phyloP scores from a whole-genome alignment of 2,888 invertebrate species.

The Campaea margaritaria region DNA sequence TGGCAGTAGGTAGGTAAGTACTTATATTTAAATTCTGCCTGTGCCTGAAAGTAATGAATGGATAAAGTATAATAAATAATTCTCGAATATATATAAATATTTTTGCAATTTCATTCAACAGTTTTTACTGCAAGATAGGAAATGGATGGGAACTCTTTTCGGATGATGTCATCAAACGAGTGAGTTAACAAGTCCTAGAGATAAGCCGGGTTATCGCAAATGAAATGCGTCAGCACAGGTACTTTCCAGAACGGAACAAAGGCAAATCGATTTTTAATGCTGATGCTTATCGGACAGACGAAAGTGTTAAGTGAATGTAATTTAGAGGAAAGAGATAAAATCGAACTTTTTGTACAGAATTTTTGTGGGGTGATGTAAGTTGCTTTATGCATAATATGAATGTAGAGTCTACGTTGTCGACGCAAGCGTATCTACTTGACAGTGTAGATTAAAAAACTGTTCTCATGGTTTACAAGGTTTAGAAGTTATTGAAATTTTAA shows the following conservation, averaged over 20 bases:
- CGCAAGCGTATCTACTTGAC: too few species aligned
- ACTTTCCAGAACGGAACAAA: conserved; percentile 54
- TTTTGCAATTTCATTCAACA: neutral
- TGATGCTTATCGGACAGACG: conserved; percentile 30
- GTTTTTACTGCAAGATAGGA: conserved; percentile 8
- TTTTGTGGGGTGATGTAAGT: neutral
- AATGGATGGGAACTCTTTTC: conserved; percentile 37
- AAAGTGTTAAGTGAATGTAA: conserved; percentile 37
- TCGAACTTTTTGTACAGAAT: neutral
- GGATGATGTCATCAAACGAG: conserved; percentile 65
- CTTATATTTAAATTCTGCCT: too few species aligned
- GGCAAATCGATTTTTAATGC: conserved; percentile 44
- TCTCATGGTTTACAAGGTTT: conserved; percentile 64
- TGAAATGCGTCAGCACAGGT: conserved; percentile 63
- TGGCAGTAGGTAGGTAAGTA: too few species aligned
- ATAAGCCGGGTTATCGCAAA: conserved; percentile 65
- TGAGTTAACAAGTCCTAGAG: conserved; percentile 60
- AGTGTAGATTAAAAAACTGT: conserved; percentile 30
- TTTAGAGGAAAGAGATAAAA: conserved; percentile 19
- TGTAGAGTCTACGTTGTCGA: too few species aligned
- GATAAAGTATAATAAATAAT: too few species aligned
- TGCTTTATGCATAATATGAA: conserved; percentile 2
- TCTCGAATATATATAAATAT: too few species aligned
- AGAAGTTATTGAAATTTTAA: conserved; percentile 75
- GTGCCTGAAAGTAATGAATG: neutral